These are phyloP conservation scores for Toxonevra muliebris DNA, from an alignment of 2,888 invertebrate genomes.

Conservation along the genomic window DNA sequence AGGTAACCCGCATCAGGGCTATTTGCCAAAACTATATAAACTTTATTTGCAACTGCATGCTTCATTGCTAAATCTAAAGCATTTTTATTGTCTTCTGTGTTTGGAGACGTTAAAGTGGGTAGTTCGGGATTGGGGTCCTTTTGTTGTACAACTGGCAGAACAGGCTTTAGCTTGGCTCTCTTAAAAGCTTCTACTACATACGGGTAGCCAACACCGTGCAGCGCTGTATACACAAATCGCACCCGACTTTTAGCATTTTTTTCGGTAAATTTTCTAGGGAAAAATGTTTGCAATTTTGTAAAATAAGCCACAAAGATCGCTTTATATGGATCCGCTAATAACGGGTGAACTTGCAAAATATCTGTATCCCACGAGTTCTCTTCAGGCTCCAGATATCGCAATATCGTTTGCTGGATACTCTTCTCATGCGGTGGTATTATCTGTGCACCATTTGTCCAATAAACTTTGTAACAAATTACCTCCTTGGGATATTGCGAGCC, in stretches of 20 bases:
- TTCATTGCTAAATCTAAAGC: constrained; percentile 79
- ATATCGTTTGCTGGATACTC: constrained; percentile 81
- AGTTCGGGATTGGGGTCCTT: constrained; percentile 95
- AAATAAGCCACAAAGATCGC: constrained; percentile 77
- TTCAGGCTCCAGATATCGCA: constrained; percentile 80
- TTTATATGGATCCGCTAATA: constrained; percentile 75
- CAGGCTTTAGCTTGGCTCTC: constrained; percentile 73
- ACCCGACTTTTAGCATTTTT: constrained; percentile 68
- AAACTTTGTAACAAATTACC: constrained; percentile 98
- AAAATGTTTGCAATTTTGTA: constrained; percentile 67
- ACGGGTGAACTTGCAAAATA: constrained; percentile 66
- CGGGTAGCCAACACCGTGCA: constrained; percentile 96
- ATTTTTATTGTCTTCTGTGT: constrained; percentile 94
- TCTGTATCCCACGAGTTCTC: constrained; percentile 80
- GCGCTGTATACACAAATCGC: constrained; percentile 89
- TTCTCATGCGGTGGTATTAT: constrained; percentile 93
- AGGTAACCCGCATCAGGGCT: constrained; percentile 98
- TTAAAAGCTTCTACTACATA: constrained; percentile 81
- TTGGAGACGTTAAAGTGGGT: constrained; percentile 96
- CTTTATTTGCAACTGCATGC: constrained; percentile 77
- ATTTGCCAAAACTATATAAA: constrained; percentile 88
- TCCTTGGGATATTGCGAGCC: constrained; percentile 96
- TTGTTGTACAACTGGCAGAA: constrained; percentile 70
- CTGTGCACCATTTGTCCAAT: constrained; percentile 95
- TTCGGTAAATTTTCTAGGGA: constrained; percentile 68